A percentile compares a stretch with the other conserved stretches of the same genome.
These are phyloP conservation scores for Rhynchomys soricoides DNA, from an alignment of 2,113 vertebrate species.

Conservation along the genomic window DNA sequence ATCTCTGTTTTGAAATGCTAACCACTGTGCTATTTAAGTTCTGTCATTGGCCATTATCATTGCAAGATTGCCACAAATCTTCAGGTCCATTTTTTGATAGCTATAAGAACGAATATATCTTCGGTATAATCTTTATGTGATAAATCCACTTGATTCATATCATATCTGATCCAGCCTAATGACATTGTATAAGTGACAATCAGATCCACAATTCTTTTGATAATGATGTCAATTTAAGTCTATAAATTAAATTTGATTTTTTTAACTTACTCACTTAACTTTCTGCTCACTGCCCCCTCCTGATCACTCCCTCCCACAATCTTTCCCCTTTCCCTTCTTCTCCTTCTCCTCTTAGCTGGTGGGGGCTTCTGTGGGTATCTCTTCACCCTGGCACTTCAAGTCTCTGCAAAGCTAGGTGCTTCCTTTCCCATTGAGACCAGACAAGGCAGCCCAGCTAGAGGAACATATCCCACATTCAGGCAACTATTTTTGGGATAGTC, in stretches of 20 bases:
- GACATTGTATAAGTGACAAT: neutral
- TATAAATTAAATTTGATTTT: neutral
- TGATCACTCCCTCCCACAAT: too few relatives aligned
- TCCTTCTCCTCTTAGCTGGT: too few relatives aligned
- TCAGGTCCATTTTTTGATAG: neutral
- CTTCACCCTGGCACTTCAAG: too few relatives aligned
- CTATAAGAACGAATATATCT: neutral
- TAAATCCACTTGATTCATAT: neutral
- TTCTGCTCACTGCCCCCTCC: too few relatives aligned
- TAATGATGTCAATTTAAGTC: neutral
- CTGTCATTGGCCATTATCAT: neutral
- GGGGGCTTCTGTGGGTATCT: too few relatives aligned
- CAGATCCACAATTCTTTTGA: neutral
- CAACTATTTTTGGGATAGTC: too few relatives aligned
- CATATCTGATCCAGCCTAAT: neutral
- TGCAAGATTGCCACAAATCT: neutral
- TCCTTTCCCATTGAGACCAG: too few relatives aligned
- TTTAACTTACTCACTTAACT: too few relatives aligned
- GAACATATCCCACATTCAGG: too few relatives aligned
- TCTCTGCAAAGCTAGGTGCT: too few relatives aligned
- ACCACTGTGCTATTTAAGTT: rapidly evolving
- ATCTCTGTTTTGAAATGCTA: neutral
- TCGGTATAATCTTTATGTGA: neutral
- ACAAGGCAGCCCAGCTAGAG: too few relatives aligned
- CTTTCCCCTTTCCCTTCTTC: too few relatives aligned